Evolutionary conservation across 2,113 vertebrate genomes (phyloP), one percentile per base, ranked within the genome.

Genomic region (Datnioides undecimradiatus): DNA sequence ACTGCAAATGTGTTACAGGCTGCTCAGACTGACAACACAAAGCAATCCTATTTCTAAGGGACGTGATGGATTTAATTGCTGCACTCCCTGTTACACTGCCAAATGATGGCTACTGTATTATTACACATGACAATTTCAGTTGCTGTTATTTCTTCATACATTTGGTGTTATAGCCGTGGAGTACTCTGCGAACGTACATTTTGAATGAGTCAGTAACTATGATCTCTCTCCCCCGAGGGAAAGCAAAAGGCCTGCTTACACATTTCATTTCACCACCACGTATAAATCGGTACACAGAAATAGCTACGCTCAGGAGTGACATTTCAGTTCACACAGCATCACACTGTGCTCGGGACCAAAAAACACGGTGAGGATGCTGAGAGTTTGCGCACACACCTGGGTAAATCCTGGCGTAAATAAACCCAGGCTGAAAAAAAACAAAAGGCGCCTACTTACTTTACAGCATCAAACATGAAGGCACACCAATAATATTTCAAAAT

Each of bases 1-100:
- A 38, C 66, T 34, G 86, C 12, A 67, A 79, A 73, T 10, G 76
- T 78, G 77, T 73, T 68, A 52, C 51, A 68, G 87, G 64, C 70
- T 79, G 80, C 68, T 60, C 6, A 54, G 11, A 68, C 73, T 8
- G 68, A 36, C 64, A 31, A 14, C 58, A 74, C 57, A 52, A 55
- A 74, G 62, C 29, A 58, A 36, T 66, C 58, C 68, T 48, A 21
- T 52, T 52, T 64, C 40, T 55, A 57, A 33, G 54, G 72, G 34
- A 62, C 43, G 9, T 36, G 40, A 57, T 31, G 5, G 33, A 72
- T 57, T 40, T 29, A 59, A 54, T 7, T 41, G 66, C 57, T 33
- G 13, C 19, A 23, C n/a, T 62, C 45, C 13, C 69, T 43, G 73
- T 59, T 52, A 2, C 10, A 19, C 51, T 54, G 31, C 31, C 4